Base-by-base conservation (phyloP, 2,797 vertebrate genomes). In the Pseudocheirus occidentalis region DNA sequence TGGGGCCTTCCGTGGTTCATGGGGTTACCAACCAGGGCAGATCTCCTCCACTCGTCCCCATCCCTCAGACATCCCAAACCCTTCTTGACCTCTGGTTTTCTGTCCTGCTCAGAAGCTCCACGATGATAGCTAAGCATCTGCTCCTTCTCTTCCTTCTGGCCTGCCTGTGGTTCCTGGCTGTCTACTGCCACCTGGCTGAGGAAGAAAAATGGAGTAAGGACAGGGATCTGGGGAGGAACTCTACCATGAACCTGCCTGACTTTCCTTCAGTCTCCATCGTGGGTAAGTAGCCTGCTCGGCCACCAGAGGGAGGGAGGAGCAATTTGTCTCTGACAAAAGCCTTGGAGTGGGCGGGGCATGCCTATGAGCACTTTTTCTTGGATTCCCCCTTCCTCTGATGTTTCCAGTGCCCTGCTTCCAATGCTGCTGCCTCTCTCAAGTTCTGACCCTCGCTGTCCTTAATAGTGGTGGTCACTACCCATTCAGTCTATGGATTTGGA, bases 201-300 rank as follows among this genome's bases (percentile, higher is more conserved):
- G 98, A 98, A 50, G 98, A 98, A 94, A 98, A 98, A 21, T 90
- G 87, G 89, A 96, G 14, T 46, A 97, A 98, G 96, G 98, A 98
- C 59, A 97, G 87, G 31, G 95, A 92, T 53, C 87, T 97, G 55
- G 56, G 89, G 10, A 97, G 90, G 55, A 98, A 96, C 90, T 98
- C 93, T 93, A 98, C 96, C 91, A 95, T 96, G 93, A 97, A 97
- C 12, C 91, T 98, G 9, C 57, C 97, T 24, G 98, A 98, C 89
- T 98, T 98, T 31, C 97, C 98, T 55, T 97, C 98, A 27, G 98
- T 99, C 98, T 99, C 98, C 56, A 98, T 99, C 6, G 96, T 98
- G 96, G 98, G 99, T 99, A 40, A 98, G 98, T 98, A 96, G 92
- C 29, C 54, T 52, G 50, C 4, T 55, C 10, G 56, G 58, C n/a